phyloP scores from a whole-genome alignment of 2,797 vertebrate species.

The Lerista edwardsae region DNA sequence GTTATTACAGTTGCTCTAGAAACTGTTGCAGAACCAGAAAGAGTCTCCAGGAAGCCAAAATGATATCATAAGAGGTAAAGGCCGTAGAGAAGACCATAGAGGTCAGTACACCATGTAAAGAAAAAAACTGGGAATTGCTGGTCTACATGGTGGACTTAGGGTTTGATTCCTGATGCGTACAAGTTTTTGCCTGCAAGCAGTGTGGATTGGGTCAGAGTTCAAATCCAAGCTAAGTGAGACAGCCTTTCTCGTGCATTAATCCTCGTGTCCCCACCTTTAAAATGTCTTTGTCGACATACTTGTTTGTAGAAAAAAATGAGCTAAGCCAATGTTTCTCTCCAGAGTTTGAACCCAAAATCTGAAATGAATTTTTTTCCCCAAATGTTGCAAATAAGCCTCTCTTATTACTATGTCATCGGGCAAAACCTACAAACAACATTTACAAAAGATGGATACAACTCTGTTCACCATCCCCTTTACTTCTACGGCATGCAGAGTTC shows the following conservation, averaged over 20 bases:
- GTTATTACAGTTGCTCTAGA: too few relatives aligned
- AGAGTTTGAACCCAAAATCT: not conserved
- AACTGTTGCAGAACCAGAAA: too few relatives aligned
- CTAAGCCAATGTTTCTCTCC: not conserved
- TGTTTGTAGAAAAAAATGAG: not conserved
- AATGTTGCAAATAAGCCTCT: slow-evolving; percentile 27
- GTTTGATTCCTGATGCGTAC: not conserved
- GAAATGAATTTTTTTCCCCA: not conserved
- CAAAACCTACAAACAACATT: slow-evolving; percentile 26
- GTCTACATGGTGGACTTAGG: not conserved
- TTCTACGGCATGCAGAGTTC: slow-evolving; percentile 51
- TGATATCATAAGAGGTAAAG: too few relatives aligned
- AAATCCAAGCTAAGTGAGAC: not conserved
- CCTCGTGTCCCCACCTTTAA: not conserved
- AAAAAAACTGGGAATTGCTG: too few relatives aligned
- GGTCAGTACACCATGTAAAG: too few relatives aligned
- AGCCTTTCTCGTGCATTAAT: not conserved
- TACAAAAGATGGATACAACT: slow-evolving; percentile 33
- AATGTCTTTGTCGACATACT: not conserved
- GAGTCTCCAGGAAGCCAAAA: too few relatives aligned
- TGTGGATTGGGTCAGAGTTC: not conserved
- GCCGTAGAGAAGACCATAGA: too few relatives aligned
- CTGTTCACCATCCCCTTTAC: slow-evolving; percentile 31
- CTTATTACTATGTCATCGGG: slow-evolving; percentile 39
- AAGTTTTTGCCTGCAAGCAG: not conserved